phyloP scores from a whole-genome alignment of 1,140 invertebrate species.

The Acromyrmex heyeri region DNA sequence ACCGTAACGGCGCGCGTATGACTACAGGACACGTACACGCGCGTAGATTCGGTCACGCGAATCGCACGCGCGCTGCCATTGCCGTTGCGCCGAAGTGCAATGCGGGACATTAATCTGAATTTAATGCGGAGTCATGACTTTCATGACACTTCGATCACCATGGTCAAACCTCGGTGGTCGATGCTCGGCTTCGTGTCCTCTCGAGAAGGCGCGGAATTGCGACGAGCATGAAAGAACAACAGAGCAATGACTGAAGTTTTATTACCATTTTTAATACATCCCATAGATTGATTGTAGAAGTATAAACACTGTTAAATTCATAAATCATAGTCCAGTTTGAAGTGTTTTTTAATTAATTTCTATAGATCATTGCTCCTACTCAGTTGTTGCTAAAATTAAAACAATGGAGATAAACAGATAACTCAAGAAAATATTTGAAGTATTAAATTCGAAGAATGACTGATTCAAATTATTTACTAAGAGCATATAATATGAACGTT shows the following conservation, averaged over 20 bases:
- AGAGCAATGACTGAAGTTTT: not conserved
- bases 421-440: too few relatives aligned
- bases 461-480: too few relatives aligned
- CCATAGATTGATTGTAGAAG: not conserved
- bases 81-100: constrained; percentile 28
- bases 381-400: too few relatives aligned
- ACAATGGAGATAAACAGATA: too few relatives aligned
- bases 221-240: not conserved
- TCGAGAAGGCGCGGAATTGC: not conserved
- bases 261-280: not conserved
- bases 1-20: constrained; percentile 77
- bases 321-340: too few relatives aligned
- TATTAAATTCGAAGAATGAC: too few relatives aligned
- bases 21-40: constrained; percentile 67
- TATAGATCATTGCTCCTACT: too few relatives aligned
- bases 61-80: constrained; percentile 44
- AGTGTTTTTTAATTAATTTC: too few relatives aligned
- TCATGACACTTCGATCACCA: constrained; percentile 57
- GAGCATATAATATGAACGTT: too few relatives aligned
- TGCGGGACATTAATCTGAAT: constrained; percentile 69
- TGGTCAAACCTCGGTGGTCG: not conserved
- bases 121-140: constrained; percentile 65
- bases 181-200: not conserved
- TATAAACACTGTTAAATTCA: too few relatives aligned
- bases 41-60: constrained; percentile 38